Conservation (phyloP, 2,888 invertebrate species). For the Dynastes tityus region DNA sequence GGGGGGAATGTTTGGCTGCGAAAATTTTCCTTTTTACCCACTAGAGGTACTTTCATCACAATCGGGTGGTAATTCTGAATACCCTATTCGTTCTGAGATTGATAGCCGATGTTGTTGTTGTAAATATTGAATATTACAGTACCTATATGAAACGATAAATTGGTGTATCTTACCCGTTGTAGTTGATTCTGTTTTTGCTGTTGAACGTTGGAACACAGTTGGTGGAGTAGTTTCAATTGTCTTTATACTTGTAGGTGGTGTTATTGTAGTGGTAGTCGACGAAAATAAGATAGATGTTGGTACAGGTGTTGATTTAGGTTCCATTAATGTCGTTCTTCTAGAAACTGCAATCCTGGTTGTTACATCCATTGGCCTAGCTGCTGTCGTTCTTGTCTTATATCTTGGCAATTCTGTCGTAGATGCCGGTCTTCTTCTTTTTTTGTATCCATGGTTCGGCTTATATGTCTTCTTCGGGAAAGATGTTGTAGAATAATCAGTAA, state of each 20-base stretch:
- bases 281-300: constrained; percentile 61
- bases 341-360: constrained; percentile 61
- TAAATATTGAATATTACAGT: too few relatives aligned
- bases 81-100: too few relatives aligned
- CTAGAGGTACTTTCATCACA: too few relatives aligned
- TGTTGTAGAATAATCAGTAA: constrained; percentile 59
- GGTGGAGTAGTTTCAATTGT: constrained; percentile 53
- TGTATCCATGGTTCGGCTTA: constrained; percentile 34
- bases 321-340: constrained; percentile 71
- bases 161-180: constrained; percentile 55
- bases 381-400: constrained; percentile 53
- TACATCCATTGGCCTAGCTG: constrained; percentile 54
- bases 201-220: constrained; percentile 40
- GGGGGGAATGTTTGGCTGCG: too few relatives aligned
- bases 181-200: constrained; percentile 51
- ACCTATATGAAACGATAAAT: too few relatives aligned
- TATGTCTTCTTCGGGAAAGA: constrained; percentile 60
- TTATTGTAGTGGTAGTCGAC: constrained; percentile 53
- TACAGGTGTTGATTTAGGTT: constrained; percentile 67
- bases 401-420: constrained; percentile 49
- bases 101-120: too few relatives aligned
- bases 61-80: too few relatives aligned
- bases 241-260: constrained; percentile 45
- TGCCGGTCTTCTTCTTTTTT: constrained; percentile 47
- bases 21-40: too few relatives aligned